phyloP scores from a whole-genome alignment of 2,797 vertebrate genomes.

The Falco cherrug region DNA sequence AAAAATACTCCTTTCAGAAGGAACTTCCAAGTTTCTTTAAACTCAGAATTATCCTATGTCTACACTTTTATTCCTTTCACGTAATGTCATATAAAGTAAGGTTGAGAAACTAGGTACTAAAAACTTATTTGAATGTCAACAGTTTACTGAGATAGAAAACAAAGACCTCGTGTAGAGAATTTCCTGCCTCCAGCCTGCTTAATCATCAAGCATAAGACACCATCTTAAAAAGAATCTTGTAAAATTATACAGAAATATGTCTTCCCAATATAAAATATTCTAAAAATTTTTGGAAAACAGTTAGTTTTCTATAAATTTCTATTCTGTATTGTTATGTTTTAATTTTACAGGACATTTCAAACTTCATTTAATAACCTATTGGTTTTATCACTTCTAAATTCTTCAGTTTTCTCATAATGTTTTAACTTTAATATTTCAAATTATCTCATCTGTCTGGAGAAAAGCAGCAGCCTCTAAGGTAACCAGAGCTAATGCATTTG shows the following conservation, averaged over 20 bases:
- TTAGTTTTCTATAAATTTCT: not conserved
- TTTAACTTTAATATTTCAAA: not conserved
- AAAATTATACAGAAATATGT: not conserved
- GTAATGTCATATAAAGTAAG: not conserved
- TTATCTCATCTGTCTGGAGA: not conserved
- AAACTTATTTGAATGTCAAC: not conserved
- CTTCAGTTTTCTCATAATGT: not conserved
- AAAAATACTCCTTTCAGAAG: not conserved
- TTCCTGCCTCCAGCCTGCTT: not conserved
- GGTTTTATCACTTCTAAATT: not conserved
- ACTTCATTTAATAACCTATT: not conserved
- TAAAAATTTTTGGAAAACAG: not conserved
- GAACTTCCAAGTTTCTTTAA: not conserved
- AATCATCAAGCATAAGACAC: not conserved
- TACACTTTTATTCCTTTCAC: not conserved
- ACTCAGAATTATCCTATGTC: not conserved
- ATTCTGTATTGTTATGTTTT: not conserved
- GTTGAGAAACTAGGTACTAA: not conserved
- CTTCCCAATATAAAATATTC: not conserved
- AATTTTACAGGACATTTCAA: not conserved
- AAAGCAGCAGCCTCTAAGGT: not conserved
- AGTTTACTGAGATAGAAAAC: not conserved
- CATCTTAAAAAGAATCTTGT: not conserved
- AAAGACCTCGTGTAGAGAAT: not conserved
- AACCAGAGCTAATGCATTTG: not conserved